Evolutionary conservation across 1,140 invertebrate species (phyloP).

Genomic region (Nymphalis io): DNA sequence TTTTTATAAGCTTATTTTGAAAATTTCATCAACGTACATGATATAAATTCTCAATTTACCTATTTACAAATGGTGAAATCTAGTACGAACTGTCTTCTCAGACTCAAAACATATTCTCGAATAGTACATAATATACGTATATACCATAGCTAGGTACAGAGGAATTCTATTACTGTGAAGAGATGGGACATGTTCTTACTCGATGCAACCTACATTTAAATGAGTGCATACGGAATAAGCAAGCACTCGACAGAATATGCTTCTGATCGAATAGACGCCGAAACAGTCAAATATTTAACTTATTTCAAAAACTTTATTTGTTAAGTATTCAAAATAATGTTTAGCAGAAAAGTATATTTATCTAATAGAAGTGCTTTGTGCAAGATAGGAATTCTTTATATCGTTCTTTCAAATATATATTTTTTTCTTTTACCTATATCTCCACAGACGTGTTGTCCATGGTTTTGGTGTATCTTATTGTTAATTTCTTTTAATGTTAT

Average conservation of each 20-base stretch:
- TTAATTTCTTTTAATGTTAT: no score
- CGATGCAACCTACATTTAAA: constrained; percentile 26
- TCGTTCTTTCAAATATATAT: no score
- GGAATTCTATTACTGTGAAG: constrained; percentile 25
- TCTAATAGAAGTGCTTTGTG: no score
- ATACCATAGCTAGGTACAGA: constrained; percentile 10
- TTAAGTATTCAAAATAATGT: no score
- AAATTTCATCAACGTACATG: neutral
- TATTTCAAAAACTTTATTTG: neutral
- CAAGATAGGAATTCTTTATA: no score
- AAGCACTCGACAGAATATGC: neutral
- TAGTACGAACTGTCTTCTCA: constrained; percentile 11
- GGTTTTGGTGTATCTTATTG: no score
- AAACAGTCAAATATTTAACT: constrained; percentile 3
- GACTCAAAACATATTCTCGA: constrained; percentile 11
- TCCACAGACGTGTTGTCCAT: no score
- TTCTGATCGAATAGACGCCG: neutral
- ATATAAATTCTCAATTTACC: neutral
- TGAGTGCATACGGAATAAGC: constrained; percentile 27
- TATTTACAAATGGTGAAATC: constrained; percentile 19
- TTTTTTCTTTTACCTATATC: no score
- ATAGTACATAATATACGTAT: neutral
- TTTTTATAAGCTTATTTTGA: no score
- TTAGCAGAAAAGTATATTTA: no score
- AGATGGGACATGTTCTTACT: constrained; percentile 24